Base-by-base conservation (phyloP, 2,797 vertebrate species). In the Spinibarbus caldwelli region DNA sequence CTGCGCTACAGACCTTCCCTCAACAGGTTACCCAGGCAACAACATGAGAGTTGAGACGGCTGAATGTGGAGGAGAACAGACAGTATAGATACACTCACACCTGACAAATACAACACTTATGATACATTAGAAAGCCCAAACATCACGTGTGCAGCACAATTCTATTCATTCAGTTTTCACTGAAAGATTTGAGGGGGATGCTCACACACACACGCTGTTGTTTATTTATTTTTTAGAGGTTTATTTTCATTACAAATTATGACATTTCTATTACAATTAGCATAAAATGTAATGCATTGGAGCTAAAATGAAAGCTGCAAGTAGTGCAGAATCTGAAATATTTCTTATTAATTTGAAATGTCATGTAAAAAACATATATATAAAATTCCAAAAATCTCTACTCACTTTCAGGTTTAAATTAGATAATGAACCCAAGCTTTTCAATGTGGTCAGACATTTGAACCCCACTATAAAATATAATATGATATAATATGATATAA, bases 1-100 rank as follows among this genome's bases (percentile, higher is more conserved):
- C 79, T 79, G 88, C 85, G 66, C 73, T 34, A 83, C 47, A 84
- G 85, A 85, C 36, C 83, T 68, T 34, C 66, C 80, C 89, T 92
- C 91, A 66, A 82, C 77, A 89, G 64, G 92, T 95, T 92, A 88
- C 93, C 92, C 62, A 85, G 80, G 94, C 91, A 93, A 93, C 91
- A 15, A 62, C 43, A 59, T 81, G 85, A 80, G 78, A 83, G 83
- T 81, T 34, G 7, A 82, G 67, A 66, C 45, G 66, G 79, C 45
- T 76, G 76, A 79, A 78, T 86, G 81, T 66, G 77, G 78, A 21
- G 43, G 36, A n/a, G 41, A 49, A 38, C 57, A 57, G 23, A 72
- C 26, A 54, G 52, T 29, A 80, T 47, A 36, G 34, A 52, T 45
- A 34, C 47, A 80, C 36, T 57, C 57, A 21, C 47, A 38, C 79